A percentile compares a stretch with the other conserved stretches of the same genome.
phyloP scores from a whole-genome alignment of 2,797 vertebrate genomes.

The Carapus acus region DNA sequence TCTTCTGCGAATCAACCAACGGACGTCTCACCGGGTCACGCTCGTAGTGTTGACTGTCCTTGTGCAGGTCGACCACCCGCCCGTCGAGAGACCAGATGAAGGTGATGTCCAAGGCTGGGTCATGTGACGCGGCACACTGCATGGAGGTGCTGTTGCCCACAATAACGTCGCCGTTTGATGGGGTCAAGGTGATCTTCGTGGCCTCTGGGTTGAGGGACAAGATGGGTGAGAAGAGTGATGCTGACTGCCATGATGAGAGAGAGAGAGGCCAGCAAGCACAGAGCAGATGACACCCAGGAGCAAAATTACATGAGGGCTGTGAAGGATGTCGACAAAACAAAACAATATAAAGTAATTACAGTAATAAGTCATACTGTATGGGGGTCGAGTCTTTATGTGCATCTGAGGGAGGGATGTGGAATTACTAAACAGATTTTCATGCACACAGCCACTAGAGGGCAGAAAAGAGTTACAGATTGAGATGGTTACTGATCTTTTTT shows the following conservation, averaged over 20 bases:
- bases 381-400: too few relatives aligned
- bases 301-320: too few relatives aligned
- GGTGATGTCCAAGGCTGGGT: slow-evolving; percentile 85
- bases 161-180: slow-evolving; percentile 82
- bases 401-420: too few relatives aligned
- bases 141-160: slow-evolving; percentile 82
- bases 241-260: neutral
- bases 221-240: neutral
- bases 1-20: neutral
- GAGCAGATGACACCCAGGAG: too few relatives aligned
- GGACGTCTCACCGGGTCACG: slow-evolving; percentile 75
- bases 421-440: slow-evolving; percentile 17
- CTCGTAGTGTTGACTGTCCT: slow-evolving; percentile 80
- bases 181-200: slow-evolving; percentile 90
- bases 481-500: too few relatives aligned
- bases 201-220: slow-evolving; percentile 72
- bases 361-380: too few relatives aligned
- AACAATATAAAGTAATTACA: too few relatives aligned
- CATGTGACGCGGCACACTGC: slow-evolving; percentile 89
- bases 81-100: slow-evolving; percentile 92
- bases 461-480: slow-evolving; percentile 54
- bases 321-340: too few relatives aligned
- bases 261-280: too few relatives aligned
- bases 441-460: slow-evolving; percentile 62
- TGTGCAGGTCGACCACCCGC: slow-evolving; percentile 83